Percentiles rank a stretch among this genome's conserved stretches.
These are phyloP conservation scores for Hypotaenidia philippensis DNA, from an alignment of 2,797 vertebrate species.

Conservation along the genomic window DNA sequence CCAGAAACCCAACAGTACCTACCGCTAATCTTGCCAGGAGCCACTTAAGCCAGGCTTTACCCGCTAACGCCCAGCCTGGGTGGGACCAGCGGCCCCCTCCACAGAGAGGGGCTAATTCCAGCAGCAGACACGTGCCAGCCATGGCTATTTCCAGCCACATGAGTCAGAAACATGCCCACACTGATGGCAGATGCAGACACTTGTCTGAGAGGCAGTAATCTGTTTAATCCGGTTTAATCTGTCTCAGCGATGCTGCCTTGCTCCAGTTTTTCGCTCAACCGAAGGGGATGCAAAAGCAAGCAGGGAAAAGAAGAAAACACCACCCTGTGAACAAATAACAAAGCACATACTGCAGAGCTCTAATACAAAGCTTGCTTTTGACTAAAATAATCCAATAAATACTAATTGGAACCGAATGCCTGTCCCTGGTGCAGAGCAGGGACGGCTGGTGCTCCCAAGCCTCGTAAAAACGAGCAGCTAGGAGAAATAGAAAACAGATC, in stretches of 20 bases:
- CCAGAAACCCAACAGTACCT: background rate
- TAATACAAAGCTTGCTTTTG: background rate
- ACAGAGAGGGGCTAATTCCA: background rate
- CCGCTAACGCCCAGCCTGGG: background rate
- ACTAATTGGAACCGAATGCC: constrained; percentile 36
- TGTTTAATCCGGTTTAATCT: background rate
- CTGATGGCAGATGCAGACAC: background rate
- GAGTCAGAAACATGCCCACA: background rate
- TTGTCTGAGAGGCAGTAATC: background rate
- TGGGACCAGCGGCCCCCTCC: background rate
- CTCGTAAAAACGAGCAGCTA: background rate
- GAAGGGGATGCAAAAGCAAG: background rate
- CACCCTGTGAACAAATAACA: background rate
- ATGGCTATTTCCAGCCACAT: background rate
- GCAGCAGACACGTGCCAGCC: accelerated
- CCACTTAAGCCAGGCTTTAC: background rate
- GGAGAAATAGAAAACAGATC: constrained; percentile 2
- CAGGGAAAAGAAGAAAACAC: background rate
- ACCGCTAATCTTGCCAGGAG: background rate
- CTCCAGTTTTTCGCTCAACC: background rate
- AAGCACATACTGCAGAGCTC: background rate
- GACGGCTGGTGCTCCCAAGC: background rate
- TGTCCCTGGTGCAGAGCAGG: background rate
- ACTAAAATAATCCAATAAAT: constrained; percentile 44
- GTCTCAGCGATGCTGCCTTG: background rate